Percentiles rank a stretch among this genome's conserved stretches.
Evolutionary conservation across 1,140 invertebrate genomes (phyloP).

Genomic region (Temnothorax nylanderi): DNA sequence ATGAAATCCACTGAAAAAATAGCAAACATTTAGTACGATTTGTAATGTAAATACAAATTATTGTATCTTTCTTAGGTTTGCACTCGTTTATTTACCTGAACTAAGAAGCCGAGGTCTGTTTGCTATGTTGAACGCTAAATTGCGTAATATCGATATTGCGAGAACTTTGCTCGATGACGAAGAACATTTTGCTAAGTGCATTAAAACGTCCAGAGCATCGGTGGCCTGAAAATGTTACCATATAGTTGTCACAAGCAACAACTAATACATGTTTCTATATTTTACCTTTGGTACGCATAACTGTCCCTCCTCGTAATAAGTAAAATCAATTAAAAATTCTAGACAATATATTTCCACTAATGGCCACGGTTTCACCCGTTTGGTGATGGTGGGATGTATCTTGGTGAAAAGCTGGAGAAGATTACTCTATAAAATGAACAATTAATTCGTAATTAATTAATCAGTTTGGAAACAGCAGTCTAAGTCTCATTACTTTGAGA

Average conservation of each 20-base stretch:
- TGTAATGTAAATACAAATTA: background rate
- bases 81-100: slow-evolving; percentile 71
- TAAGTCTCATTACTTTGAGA: background rate
- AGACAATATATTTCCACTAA: slow-evolving; percentile 81
- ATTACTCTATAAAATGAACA: slow-evolving; percentile 77
- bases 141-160: slow-evolving; percentile 80
- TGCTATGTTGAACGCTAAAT: slow-evolving; percentile 78
- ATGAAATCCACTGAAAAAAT: slow-evolving; percentile 79
- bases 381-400: slow-evolving; percentile 80
- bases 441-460: slow-evolving; percentile 13
- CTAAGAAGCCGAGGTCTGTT: slow-evolving; percentile 80
- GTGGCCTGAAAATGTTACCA: slow-evolving; percentile 70
- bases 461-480: background rate
- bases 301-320: slow-evolving; percentile 83
- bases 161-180: slow-evolving; percentile 76
- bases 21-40: background rate
- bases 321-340: slow-evolving; percentile 83
- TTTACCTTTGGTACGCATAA: slow-evolving; percentile 81
- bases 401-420: slow-evolving; percentile 80
- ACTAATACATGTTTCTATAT: background rate
- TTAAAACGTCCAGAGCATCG: slow-evolving; percentile 80
- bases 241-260: background rate
- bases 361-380: slow-evolving; percentile 79
- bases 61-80: background rate
- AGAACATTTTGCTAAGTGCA: slow-evolving; percentile 76